Percentiles rank a stretch among this genome's conserved stretches.
Evolutionary conservation across 2,888 invertebrate species (phyloP).

Genomic region (Chymomyza amoena): DNA sequence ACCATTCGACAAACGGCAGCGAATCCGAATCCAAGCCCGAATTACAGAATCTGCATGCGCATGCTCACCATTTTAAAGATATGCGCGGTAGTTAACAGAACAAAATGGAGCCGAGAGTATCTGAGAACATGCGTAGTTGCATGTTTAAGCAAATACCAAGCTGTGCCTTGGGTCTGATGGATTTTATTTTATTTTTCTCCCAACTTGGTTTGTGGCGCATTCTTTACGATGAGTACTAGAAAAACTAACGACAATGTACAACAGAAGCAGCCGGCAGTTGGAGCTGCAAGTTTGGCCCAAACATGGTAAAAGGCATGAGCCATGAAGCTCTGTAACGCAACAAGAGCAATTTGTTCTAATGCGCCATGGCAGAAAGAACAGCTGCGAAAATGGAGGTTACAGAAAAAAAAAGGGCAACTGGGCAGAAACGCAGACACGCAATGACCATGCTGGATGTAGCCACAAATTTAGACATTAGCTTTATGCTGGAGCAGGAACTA

Average conservation of each 20-base stretch:
- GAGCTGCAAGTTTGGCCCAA: constrained; percentile 66
- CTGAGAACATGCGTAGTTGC: constrained; percentile 72
- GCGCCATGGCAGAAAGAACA: constrained; percentile 59
- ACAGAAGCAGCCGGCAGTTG: constrained; percentile 45
- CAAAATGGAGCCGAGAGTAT: not conserved
- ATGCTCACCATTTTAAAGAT: constrained; percentile 26
- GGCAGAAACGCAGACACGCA: constrained; percentile 1
- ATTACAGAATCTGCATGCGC: constrained; percentile 52
- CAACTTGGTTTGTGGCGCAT: constrained; percentile 54
- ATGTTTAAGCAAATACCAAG: constrained; percentile 52
- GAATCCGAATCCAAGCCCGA: not conserved
- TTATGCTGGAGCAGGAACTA: constrained; percentile 15
- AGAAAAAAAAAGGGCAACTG: constrained; percentile 2
- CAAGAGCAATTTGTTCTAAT: constrained; percentile 73
- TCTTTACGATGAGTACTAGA: constrained; percentile 23
- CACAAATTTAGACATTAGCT: constrained; percentile 73
- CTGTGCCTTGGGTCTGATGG: constrained; percentile 16
- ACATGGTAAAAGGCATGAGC: constrained; percentile 68
- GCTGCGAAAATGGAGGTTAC: constrained; percentile 1
- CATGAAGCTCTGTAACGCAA: constrained; percentile 58
- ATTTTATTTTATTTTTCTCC: not conserved
- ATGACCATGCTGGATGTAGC: not conserved
- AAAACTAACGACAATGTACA: constrained; percentile 10
- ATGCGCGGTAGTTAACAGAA: constrained; percentile 27
- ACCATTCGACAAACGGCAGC: constrained; percentile 19